Evolutionary conservation across 2,888 invertebrate species (phyloP).

Genomic region (Volucella bombylans): DNA sequence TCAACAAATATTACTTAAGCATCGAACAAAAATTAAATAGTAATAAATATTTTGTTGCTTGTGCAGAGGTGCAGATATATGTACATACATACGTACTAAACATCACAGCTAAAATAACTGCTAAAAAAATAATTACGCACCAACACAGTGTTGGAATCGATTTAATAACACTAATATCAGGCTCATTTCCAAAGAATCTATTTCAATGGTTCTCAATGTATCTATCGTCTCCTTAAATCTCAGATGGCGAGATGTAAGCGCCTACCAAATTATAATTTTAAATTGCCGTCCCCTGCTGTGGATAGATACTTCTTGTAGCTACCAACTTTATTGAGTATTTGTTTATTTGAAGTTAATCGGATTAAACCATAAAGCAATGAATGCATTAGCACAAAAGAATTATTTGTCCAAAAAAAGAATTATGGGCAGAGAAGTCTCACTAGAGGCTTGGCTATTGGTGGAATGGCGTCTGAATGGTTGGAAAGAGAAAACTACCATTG

Average conservation of each 20-base stretch:
- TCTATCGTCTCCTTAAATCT: constrained; percentile 58
- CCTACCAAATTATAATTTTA: constrained; percentile 73
- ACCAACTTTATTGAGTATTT: constrained; percentile 46
- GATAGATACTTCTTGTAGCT: constrained; percentile 9
- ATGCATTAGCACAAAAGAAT: constrained; percentile 63
- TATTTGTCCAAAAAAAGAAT: constrained; percentile 70
- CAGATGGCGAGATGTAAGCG: constrained; percentile 62
- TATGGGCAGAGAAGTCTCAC: constrained; percentile 46
- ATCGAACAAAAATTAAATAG: constrained; percentile 41
- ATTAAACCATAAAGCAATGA: constrained; percentile 66
- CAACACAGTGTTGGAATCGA: constrained; percentile 24
- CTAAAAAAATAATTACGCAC: constrained; percentile 64
- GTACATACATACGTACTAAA: neutral
- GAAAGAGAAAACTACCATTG: neutral
- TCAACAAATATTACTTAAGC: constrained; percentile 56
- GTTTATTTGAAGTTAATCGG: constrained; percentile 69
- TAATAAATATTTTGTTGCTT: constrained; percentile 62
- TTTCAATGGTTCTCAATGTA: constrained; percentile 47
- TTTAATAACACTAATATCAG: constrained; percentile 1
- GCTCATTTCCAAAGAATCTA: constrained; percentile 19
- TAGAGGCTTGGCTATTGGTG: neutral
- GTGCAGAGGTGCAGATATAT: constrained; percentile 3
- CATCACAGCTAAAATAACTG: constrained; percentile 54
- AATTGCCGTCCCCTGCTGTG: constrained; percentile 62
- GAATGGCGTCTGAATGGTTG: neutral